Evolutionary conservation across 2,797 vertebrate genomes (phyloP).

Genomic region (Muscicapa striata): DNA sequence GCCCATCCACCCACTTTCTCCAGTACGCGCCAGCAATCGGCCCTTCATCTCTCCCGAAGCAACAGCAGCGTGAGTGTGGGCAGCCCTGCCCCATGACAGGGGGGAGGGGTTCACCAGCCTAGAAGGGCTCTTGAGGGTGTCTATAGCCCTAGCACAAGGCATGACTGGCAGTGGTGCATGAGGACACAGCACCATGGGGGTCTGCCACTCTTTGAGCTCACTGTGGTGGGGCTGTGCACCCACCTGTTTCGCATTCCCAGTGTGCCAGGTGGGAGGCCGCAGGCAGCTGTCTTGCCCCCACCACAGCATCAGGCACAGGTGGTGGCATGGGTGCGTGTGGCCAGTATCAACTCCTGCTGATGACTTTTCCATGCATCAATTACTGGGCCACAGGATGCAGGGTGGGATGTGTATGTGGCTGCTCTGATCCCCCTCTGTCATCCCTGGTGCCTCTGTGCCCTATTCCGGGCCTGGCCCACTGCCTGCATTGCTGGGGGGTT

Average conservation of each 20-base stretch:
- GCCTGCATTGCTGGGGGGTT: conserved; percentile 35
- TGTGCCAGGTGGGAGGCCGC: not conserved
- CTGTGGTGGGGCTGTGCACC: rapidly evolving
- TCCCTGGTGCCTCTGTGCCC: not conserved
- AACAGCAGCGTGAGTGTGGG: conserved; percentile 78
- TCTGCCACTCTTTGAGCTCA: not conserved
- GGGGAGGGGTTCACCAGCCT: not conserved
- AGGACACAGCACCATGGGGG: not conserved
- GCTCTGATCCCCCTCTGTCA: not conserved
- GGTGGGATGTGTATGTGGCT: not conserved
- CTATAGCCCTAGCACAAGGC: not conserved
- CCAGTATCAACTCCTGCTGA: rapidly evolving
- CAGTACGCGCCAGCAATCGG: conserved; percentile 78
- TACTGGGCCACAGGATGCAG: not conserved
- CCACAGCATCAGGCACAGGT: not conserved
- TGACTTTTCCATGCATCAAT: rapidly evolving
- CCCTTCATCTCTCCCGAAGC: conserved; percentile 66
- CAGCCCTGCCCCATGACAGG: not conserved
- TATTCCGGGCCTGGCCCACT: conserved; percentile 26
- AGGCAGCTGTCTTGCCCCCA: conserved; percentile 40
- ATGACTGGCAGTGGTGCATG: not conserved
- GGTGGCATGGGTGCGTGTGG: rapidly evolving
- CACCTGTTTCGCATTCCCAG: rapidly evolving
- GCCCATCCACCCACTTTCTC: conserved; percentile 84
- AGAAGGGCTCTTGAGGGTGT: not conserved